Base-by-base conservation (phyloP, 2,113 vertebrate species). In the Silurus glanis region DNA sequence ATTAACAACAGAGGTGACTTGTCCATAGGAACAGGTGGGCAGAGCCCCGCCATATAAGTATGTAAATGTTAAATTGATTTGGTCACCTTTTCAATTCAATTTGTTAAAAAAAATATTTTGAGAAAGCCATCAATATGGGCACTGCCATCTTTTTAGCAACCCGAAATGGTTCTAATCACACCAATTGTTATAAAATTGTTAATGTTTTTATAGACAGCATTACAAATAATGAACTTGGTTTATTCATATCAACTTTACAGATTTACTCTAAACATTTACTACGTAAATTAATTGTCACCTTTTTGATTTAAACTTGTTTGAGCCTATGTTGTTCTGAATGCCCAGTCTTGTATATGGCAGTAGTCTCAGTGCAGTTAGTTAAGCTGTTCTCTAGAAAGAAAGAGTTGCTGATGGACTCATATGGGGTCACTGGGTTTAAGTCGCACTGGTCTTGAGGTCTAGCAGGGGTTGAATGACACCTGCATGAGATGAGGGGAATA, bases 351-450 rank as follows among this genome's bases (percentile, higher is more conserved):
- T 85, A 55, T 47, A 28, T 13, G 51, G 0, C 21, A 25, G 83
- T 47, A 86, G 78, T 66, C 45, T 49, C 87, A 80, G 64, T 75
- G 25, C n/a, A 14, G 56, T n/a, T 75, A 56, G 80, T 76, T 72
- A 80, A 79, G 78, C 28, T 51, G 74, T 55, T 75, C 55, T 58
- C 1, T 17, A 28, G n/a, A 8, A 45, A 86, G 51, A 76, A 55
- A 21, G 82, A 19, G 66, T 59, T 75, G 64, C 49, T 82, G 67
- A 67, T 55, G 9, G 80, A 66, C 58, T 56, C 59, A 82, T 72
- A 86, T 83, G 10, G 47, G 72, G 80, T 88, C 89, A 87, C 1
- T 82, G 83, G 66, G 83, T 89, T 87, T 79, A 88, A 83, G 83
- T 82, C 28, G 13, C 51, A 74, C 49, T 17, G 56, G 87, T 67